Evolutionary conservation across 2,888 invertebrate species (phyloP).

Genomic region (Drosophila falleni): DNA sequence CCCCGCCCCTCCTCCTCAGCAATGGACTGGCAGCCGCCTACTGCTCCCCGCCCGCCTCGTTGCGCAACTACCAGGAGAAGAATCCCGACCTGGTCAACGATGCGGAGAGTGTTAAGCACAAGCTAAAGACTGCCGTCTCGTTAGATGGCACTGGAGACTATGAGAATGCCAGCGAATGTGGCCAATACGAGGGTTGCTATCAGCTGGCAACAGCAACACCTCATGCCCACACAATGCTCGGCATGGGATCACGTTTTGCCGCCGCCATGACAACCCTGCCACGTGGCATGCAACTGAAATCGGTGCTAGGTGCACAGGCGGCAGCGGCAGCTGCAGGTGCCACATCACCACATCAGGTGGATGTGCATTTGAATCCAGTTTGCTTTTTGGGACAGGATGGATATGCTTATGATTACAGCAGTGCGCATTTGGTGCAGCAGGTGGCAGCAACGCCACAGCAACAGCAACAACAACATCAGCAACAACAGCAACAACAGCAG

Average conservation of each 20-base stretch:
- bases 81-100: conserved; percentile 93
- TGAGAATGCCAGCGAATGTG: conserved; percentile 83
- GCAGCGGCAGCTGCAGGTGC: conserved; percentile 63
- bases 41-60: conserved; percentile 87
- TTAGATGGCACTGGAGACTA: conserved; percentile 84
- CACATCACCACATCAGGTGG: conserved; percentile 88
- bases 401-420: conserved; percentile 87
- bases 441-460: conserved; percentile 60
- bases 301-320: conserved; percentile 66
- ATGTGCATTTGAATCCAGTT: conserved; percentile 91
- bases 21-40: conserved; percentile 83
- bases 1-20: conserved; percentile 74
- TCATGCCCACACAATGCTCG: conserved; percentile 75
- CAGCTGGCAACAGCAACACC: conserved; percentile 81
- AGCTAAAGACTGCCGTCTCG: conserved; percentile 84
- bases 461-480: conserved; percentile 69
- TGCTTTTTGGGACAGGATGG: conserved; percentile 92
- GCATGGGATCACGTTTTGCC: conserved; percentile 83
- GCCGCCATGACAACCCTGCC: conserved; percentile 86
- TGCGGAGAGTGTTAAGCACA: conserved; percentile 88
- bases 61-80: conserved; percentile 88
- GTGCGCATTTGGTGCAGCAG: conserved; percentile 83
- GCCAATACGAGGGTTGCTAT: conserved; percentile 84
- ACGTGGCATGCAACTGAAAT: conserved; percentile 86
- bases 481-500: conserved; percentile 50